These are phyloP conservation scores for Drosophila prosaltans DNA, from an alignment of 1,140 invertebrate genomes.

Conservation along the genomic window DNA sequence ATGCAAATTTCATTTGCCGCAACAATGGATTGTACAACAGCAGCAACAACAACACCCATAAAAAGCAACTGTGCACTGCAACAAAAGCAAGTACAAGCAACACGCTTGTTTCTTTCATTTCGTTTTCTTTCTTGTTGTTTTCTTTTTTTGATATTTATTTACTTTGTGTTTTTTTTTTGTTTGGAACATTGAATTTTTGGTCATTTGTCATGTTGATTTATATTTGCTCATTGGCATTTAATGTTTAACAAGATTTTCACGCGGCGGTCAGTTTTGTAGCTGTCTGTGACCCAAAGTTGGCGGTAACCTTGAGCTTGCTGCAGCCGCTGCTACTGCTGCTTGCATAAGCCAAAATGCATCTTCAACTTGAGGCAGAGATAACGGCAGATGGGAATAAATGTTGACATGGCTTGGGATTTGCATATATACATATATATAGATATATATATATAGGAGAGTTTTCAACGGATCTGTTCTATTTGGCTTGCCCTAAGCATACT, in stretches of 20 bases:
- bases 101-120: constrained; percentile 28
- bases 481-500: constrained; percentile 17
- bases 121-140: constrained; percentile 14
- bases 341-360: constrained; percentile 1
- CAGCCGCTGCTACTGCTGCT: not conserved
- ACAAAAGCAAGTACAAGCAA: constrained; percentile 62
- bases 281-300: constrained; percentile 61
- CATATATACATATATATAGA: not conserved
- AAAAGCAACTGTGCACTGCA: constrained; percentile 36
- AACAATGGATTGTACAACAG: constrained; percentile 63
- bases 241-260: constrained; percentile 75
- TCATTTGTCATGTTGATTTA: constrained; percentile 81
- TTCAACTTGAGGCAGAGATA: not conserved
- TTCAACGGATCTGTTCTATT: constrained; percentile 14
- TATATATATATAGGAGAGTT: constrained; percentile 33
- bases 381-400: constrained; percentile 12
- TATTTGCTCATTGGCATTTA: constrained; percentile 77
- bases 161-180: constrained; percentile 14
- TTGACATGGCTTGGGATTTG: constrained; percentile 31
- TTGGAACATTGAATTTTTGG: constrained; percentile 47
- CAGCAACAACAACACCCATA: constrained; percentile 25
- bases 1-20: constrained; percentile 65
- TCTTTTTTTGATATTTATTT: constrained; percentile 10
- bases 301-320: constrained; percentile 54
- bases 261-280: constrained; percentile 34